Base-by-base conservation (phyloP, 2,888 invertebrate species). In the Pollenia labialis region DNA sequence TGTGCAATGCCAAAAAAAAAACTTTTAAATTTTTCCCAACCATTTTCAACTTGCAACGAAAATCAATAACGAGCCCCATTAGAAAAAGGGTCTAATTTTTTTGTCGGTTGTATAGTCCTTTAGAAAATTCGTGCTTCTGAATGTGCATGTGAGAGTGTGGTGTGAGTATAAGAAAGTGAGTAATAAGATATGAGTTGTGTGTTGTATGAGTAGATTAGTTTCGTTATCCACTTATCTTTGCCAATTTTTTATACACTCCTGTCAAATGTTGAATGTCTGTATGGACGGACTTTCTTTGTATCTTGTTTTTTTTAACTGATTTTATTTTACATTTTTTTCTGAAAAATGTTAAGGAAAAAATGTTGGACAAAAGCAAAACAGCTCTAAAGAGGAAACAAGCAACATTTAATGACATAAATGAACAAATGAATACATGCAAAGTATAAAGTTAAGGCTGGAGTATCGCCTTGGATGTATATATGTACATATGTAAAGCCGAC, bases 221-320 rank as follows among this genome's bases (percentile, higher is more conserved):
- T 44, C 48, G n/a, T 32, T 74, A 54, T 85, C 42, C 68, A 46
- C 80, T 85, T 68, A 69, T 74, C 68, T 68, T 52, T 79, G 32
- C 6, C 1, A 52, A 46, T 58, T 52, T 12, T 77, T 76, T 79
- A 52, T 58, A 50, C 8, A 68, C 40, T 66, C 1, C 32, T 46
- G 58, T 69, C 75, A 75, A 44, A 68, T 42, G 23, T 52, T 11
- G 10, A 48, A 44, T 64, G 18, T 50, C 12, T 48, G 32, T 54
- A 11, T n/a, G 58, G 40, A 1, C 16, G n/a, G 6, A 18, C 14
- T 2, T 1, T n/a, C 14, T 0, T 18, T 9, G 1, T 23, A 23
- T 11, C 12, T 18, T 72, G 32, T 32, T 32, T 32, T 32, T 32
- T 32, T 46, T 9, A 62, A 16, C 32, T 62, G 46, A 69, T 23